Evolutionary conservation across 1,140 invertebrate genomes (phyloP), one percentile per base, ranked within the genome.

Genomic region (Drosophila aff.): DNA sequence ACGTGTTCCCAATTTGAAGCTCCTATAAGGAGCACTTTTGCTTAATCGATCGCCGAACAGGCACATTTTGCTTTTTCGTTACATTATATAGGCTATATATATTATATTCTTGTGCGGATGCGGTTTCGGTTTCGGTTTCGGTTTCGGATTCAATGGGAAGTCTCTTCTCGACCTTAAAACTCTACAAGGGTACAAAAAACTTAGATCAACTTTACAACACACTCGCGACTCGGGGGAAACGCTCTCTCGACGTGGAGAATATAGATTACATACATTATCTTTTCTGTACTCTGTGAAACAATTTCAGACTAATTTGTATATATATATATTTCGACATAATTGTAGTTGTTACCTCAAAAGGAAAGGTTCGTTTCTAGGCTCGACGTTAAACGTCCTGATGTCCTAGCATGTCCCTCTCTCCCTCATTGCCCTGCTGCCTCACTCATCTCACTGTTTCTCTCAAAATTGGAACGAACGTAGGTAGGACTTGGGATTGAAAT

Each of bases 21-120:
- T 86, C 83, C 83, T 86, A 86, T 86, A 86, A 86, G 83, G 83
- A 86, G 83, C 83, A 86, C 71, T 71, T 47, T 47, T 72, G 57
- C 69, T 69, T 72, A 69, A 47, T 59, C 58, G 71, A 23, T 47
- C 13, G 46, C 46, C 46, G 21, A 23, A 16, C 7, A 79, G 55
- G 40, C 74, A 77, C 63, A 66, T 43, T 21, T 50, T 66, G 21
- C 49, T 66, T 50, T 31, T 50, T 31, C 61, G 33, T 55, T 55
- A 68, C 61, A 28, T 50, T 50, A 40, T 23, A 31, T 60, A 66
- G 41, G 55, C 57, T 65, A 65, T 44, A 62, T 62, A 60, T 47
- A 33, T 65, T 43, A 61, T 47, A 36, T 64, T 64, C 40, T 65
- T 65, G 63, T 65, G 64, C 64, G 64, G 58, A 60, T 44, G 40